Conservation (phyloP, 2,113 vertebrate species). For the Microcebus lehilahytsara region DNA sequence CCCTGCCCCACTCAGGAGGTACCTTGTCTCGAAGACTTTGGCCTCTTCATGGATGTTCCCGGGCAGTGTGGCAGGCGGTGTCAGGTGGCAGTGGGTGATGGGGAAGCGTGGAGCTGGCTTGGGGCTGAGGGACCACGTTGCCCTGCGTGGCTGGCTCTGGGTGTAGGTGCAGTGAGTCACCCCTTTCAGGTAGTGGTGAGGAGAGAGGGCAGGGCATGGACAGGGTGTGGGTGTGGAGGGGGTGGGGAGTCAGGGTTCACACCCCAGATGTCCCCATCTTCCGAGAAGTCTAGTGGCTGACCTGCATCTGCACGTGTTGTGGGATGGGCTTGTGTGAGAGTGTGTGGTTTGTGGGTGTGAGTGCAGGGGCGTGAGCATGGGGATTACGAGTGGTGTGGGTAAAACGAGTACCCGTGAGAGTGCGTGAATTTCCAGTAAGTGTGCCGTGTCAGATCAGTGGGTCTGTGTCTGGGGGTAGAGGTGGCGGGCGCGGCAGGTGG, state of each 20-base stretch:
- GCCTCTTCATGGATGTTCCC: background rate
- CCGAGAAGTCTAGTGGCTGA: background rate
- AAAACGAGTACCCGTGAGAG: too few relatives aligned
- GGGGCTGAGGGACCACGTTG: background rate
- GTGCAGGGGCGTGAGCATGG: background rate
- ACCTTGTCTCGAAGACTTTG: slow-evolving; percentile 71
- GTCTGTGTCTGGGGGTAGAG: background rate
- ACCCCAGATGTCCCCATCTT: slow-evolving; percentile 6
- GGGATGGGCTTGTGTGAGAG: background rate
- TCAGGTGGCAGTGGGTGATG: slow-evolving; percentile 6
- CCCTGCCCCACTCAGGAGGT: background rate
- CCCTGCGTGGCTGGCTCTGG: slow-evolving; percentile 17
- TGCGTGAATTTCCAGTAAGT: background rate
- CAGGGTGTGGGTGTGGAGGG: slow-evolving; percentile 32
- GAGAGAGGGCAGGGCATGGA: slow-evolving; percentile 17
- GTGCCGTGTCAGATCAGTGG: background rate
- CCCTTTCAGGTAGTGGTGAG: background rate
- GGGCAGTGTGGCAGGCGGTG: background rate
- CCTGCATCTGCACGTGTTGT: background rate
- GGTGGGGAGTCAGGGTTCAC: background rate
- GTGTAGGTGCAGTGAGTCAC: slow-evolving; percentile 63
- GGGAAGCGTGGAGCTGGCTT: slow-evolving; percentile 1
- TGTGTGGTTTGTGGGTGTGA: background rate
- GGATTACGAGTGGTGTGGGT: background rate
- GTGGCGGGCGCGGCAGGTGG: background rate